phyloP scores from a whole-genome alignment of 2,797 vertebrate species.

The Prunella strophiata region DNA sequence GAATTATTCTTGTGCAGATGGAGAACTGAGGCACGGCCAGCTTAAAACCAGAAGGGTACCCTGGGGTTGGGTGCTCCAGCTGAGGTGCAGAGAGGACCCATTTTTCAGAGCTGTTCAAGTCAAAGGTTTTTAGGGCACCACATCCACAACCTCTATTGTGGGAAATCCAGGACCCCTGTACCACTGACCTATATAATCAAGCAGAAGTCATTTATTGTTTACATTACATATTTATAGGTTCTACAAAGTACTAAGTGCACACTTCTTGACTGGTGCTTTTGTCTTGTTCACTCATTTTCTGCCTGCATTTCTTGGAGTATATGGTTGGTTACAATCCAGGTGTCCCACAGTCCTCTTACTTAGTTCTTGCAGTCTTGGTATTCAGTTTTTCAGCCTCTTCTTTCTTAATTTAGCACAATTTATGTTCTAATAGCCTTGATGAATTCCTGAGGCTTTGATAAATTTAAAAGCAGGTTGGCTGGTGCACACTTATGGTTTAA shows the following conservation, averaged over 20 bases:
- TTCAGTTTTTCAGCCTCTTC: not conserved
- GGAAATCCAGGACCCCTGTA: not conserved
- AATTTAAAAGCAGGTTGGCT: not conserved
- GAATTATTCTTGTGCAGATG: not conserved
- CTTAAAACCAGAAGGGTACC: not conserved
- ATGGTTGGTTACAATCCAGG: not conserved
- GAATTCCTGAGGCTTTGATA: not conserved
- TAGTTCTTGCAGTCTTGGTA: not conserved
- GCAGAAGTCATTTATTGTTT: not conserved
- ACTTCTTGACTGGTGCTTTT: not conserved
- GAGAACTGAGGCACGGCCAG: not conserved
- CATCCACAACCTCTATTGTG: not conserved
- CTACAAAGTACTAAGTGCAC: not conserved
- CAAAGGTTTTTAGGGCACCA: not conserved
- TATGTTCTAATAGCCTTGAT: not conserved
- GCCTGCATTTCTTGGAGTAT: too few relatives aligned
- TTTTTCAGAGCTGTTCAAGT: not conserved
- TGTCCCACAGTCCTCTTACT: not conserved
- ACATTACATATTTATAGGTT: not conserved
- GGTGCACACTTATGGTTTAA: not conserved
- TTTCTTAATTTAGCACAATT: not conserved
- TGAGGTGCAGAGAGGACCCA: not conserved
- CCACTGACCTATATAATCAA: not conserved
- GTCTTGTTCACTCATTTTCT: not conserved
- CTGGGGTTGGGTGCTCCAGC: accelerated